Conservation (phyloP, 2,797 vertebrate species). For the Phoeniculus purpureus region DNA sequence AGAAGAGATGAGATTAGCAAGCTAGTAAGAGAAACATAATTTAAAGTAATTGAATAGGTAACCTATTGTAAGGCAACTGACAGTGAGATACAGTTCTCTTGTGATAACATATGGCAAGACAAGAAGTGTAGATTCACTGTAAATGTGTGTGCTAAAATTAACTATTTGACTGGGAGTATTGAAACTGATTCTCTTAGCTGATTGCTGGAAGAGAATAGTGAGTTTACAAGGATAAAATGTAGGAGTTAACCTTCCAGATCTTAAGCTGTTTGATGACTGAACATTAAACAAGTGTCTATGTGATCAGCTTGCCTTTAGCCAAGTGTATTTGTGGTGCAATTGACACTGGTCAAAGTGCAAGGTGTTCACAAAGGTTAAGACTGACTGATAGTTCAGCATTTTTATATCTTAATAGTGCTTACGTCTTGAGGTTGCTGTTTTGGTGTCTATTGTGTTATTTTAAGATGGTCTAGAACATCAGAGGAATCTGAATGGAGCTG, state of each 20-base stretch:
- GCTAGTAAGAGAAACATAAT: background rate
- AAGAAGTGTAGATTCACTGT: background rate
- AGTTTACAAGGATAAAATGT: background rate
- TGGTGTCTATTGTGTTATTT: background rate
- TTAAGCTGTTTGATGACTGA: background rate
- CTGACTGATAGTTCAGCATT: background rate
- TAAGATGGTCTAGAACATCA: background rate
- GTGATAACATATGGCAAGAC: background rate
- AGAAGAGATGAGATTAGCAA: background rate
- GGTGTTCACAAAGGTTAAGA: background rate
- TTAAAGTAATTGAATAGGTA: background rate
- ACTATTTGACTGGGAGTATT: rapidly evolving
- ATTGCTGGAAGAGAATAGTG: background rate
- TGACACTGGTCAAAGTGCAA: background rate
- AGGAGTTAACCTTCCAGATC: background rate
- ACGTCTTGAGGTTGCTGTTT: background rate
- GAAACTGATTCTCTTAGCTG: background rate
- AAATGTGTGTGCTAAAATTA: background rate
- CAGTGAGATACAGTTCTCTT: background rate
- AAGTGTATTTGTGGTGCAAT: background rate
- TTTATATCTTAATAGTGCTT: background rate
- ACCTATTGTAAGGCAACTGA: background rate
- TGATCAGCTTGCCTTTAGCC: background rate
- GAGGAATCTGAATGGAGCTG: background rate
- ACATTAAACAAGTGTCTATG: background rate